Conservation (phyloP, 2,797 vertebrate genomes). For the Mastacembelus armatus region DNA sequence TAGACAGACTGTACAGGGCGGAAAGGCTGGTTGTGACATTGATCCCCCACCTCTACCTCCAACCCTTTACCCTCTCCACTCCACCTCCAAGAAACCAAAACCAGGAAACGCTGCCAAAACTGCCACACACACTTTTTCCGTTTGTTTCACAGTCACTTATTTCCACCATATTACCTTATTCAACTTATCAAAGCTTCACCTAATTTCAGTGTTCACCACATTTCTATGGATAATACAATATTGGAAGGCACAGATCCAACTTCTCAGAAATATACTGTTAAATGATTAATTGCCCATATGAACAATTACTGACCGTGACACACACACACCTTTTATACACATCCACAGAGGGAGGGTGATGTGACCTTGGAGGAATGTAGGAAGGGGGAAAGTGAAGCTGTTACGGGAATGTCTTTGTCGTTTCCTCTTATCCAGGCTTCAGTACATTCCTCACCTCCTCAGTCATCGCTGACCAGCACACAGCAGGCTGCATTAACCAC, state of each 20-base stretch:
- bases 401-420: conserved; percentile 73
- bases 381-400: conserved; percentile 51
- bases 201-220: background rate
- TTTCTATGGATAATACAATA: background rate
- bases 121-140: background rate
- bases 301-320: conserved; percentile 4
- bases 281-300: background rate
- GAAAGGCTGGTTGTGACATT: conserved; percentile 16
- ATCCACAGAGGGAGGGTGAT: conserved; percentile 28
- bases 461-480: conserved; percentile 45
- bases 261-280: background rate
- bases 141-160: background rate
- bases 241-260: background rate
- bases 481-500: conserved; percentile 28
- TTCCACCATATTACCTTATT: background rate
- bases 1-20: conserved; percentile 37
- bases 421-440: conserved; percentile 72
- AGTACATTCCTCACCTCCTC: conserved; percentile 68
- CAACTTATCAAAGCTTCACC: background rate
- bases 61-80: background rate
- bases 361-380: conserved; percentile 74
- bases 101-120: conserved; percentile 1
- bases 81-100: background rate
- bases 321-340: conserved; percentile 29
- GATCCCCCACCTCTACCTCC: background rate